Evolutionary conservation across 2,888 invertebrate species (phyloP), one percentile per base, ranked within the genome.

Genomic region (Brenthis daphne): DNA sequence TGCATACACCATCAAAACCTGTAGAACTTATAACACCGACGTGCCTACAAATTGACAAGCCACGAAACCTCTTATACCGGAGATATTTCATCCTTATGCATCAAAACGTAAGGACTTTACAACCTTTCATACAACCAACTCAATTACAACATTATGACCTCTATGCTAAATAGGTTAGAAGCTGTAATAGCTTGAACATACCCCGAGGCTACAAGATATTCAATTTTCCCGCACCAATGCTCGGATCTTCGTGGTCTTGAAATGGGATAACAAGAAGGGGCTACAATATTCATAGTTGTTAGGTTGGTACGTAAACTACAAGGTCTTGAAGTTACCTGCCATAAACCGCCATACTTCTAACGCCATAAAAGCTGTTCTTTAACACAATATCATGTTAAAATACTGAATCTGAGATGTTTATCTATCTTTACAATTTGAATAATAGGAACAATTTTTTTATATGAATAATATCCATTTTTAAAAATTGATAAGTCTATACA

Each of bases 151-250:
- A 65, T 56, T 57, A 14, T 63, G 29, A 37, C 47, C 58, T 33
- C 57, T 69, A 61, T 43, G 43, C 12, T 33, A n/a, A 66, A 51
- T 43, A n/a, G 2, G 29, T 33, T 57, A 66, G 66, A 58, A 57
- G n/a, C 60, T 37, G 57, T 63, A 58, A 66, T 57, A 58, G 63
- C 57, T 13, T 69, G 37, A 48, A 57, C 37, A 29, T 51, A 55
- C 61, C 65, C 6, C 50, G 29, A 24, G 64, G 71, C 67, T 75
- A 76, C 74, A 78, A 78, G 77, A 79, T 78, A 81, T 80, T 78
- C 79, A 79, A 79, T 80, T 79, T 79, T 77, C 77, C 73, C 71
- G 77, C 75, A 75, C 72, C 74, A 72, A 65, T 75, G 78, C 74
- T 73, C 73, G 65, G 54, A 58, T 70, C 61, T 60, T 64, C 61